These are phyloP conservation scores for Plutella xylostella DNA, from an alignment of 2,888 invertebrate genomes.

Conservation along the genomic window DNA sequence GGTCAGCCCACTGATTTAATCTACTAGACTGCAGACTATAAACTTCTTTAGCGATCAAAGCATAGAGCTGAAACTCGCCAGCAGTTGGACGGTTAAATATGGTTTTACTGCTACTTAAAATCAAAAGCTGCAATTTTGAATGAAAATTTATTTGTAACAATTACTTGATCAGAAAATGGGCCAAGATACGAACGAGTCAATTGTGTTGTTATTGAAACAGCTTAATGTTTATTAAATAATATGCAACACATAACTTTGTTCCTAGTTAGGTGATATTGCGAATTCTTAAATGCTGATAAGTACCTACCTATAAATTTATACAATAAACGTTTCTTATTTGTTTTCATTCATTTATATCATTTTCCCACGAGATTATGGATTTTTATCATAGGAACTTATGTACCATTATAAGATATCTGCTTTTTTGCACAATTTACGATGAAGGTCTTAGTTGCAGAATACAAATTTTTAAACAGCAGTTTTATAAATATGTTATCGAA, in stretches of 20 bases:
- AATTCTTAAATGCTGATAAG: not conserved
- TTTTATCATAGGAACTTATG: no score
- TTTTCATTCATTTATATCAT: no score
- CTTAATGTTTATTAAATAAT: not conserved
- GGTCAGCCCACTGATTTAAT: not conserved
- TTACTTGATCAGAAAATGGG: not conserved
- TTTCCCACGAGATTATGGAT: no score
- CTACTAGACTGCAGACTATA: slow-evolving; percentile 20
- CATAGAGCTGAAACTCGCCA: not conserved
- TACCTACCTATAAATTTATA: not conserved
- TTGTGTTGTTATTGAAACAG: not conserved
- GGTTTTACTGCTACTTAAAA: not conserved
- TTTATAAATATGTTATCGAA: no score
- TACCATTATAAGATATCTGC: no score
- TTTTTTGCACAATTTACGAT: no score
- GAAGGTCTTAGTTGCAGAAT: no score
- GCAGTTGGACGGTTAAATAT: not conserved
- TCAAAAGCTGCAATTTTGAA: not conserved
- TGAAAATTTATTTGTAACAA: not conserved
- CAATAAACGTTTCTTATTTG: no score
- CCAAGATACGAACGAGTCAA: not conserved
- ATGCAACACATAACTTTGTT: not conserved
- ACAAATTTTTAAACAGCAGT: no score
- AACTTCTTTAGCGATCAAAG: slow-evolving; percentile 15
- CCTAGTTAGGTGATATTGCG: not conserved